A percentile compares a stretch with the other conserved stretches of the same genome.
These are phyloP conservation scores for Asobara japonica DNA, from an alignment of 1,140 invertebrate genomes.

Conservation along the genomic window DNA sequence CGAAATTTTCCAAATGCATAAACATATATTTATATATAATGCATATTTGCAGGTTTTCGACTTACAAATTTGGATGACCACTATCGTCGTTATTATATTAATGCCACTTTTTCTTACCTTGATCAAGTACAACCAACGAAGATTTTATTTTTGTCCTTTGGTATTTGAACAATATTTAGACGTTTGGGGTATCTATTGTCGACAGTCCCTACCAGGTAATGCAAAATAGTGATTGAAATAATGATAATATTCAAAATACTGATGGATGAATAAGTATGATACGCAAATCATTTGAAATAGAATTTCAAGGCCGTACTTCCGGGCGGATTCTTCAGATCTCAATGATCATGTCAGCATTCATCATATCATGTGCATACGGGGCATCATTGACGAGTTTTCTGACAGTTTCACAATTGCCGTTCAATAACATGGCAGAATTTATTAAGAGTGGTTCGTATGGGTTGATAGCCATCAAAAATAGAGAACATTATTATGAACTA, in stretches of 20 bases:
- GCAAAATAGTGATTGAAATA: background rate
- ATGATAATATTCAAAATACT: background rate
- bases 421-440: slow-evolving; percentile 39
- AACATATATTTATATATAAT: background rate
- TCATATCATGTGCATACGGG: slow-evolving; percentile 41
- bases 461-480: slow-evolving; percentile 27
- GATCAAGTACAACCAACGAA: slow-evolving; percentile 30
- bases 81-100: slow-evolving; percentile 30
- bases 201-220: background rate
- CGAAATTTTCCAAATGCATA: background rate
- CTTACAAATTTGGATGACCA: slow-evolving; percentile 36
- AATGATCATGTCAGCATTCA: background rate
- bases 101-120: slow-evolving; percentile 40
- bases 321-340: slow-evolving; percentile 43
- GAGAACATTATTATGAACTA: slow-evolving; percentile 22
- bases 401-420: slow-evolving; percentile 37
- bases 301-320: slow-evolving; percentile 27
- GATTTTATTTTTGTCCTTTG: slow-evolving; percentile 24
- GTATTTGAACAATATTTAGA: slow-evolving; percentile 41
- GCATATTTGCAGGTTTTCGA: slow-evolving; percentile 38
- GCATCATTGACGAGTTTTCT: slow-evolving; percentile 40
- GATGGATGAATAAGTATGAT: background rate
- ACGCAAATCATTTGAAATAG: background rate
- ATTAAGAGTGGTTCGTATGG: slow-evolving; percentile 35
- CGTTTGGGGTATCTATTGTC: slow-evolving; percentile 47